Evolutionary conservation across 2,797 vertebrate species (phyloP), one percentile per base, ranked within the genome.

Genomic region (Melanotaenia nigrans): DNA sequence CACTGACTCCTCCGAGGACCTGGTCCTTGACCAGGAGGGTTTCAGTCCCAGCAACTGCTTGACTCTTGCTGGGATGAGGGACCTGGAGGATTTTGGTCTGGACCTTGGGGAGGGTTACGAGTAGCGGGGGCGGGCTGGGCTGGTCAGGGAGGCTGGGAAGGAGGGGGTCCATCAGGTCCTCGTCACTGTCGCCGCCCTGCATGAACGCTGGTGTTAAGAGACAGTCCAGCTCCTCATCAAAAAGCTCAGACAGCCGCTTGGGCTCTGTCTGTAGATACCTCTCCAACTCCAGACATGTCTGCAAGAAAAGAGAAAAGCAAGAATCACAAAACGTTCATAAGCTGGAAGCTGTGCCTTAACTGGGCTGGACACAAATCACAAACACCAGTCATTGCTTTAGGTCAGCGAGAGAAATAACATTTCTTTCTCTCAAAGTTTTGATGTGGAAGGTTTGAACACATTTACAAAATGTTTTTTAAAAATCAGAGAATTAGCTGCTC

Each of bases 211-310:
- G 92, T 0, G 94, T 96, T 71, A 98, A 90, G 75, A 97, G 96
- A 49, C 96, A 95, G 89, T 98, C 96, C 82, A 97, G 91, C 73
- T 97, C 96, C 83, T 97, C 96, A 0, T 96, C 96, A 35, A 97
- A 97, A 59, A 96, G 94, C 89, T 98, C 96, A 0, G 96, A 96
- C 82, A 97, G 96, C 73, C 95, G 95, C 87, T 96, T 94, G 0
- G 97, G 97, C 65, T 98, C 97, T 0, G 97, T 98, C 92, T 97
- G 97, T 70, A 98, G 95, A 83, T 98, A 98, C 57, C 97, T 92
- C 91, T 98, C 97, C 93, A 98, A 82, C 87, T 97, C 96, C 81
- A 98, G 94, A 91, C 96, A 97, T 64, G 97, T 98, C 97, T 98
- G 93, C 61, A 90, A 85, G 75, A 77, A 65, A 87, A 75, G 9